Base-by-base conservation (phyloP, 2,113 vertebrate genomes). In the Beaufortia kweichowensis region DNA sequence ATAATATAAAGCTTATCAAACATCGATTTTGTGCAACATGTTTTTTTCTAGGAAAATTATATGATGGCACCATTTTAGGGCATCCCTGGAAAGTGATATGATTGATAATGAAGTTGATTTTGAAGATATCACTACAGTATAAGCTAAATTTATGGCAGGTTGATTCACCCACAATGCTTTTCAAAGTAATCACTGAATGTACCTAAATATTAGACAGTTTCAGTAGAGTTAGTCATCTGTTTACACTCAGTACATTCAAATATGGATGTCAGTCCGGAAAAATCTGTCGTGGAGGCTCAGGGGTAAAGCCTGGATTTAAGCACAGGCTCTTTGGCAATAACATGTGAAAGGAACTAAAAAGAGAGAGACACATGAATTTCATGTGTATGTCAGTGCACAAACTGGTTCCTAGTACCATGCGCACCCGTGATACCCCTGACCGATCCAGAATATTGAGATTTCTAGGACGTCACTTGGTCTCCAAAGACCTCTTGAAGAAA, bases 241-340 rank as follows among this genome's bases (percentile, higher is more conserved):
- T 60, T 59, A 53, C 21, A 41, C 28, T 1, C 7, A n/a, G 10
- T 21, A 68, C 19, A 53, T 28, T 53, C 19, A 21, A 53, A 21
- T 8, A 17, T 17, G n/a, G 19, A 19, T 4, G 17, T 29, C 9
- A 0, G 9, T 65, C 43, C 4, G 12, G 65, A n/a, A n/a, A n/a
- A n/a, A n/a, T n/a, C n/a, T n/a, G n/a, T n/a, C n/a, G n/a, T n/a
- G n/a, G n/a, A n/a, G n/a, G n/a, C n/a, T n/a, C n/a, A n/a, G n/a
- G n/a, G 65, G 23, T 24, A 46, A n/a, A 11, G 28, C 26, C 62
- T 70, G 60, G 50, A 61, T 77, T 67, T 59, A 73, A 33, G 26
- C 56, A 31, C 2, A 24, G 4, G 61, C 71, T 83, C 79, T 82
- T 82, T 82, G 80, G 80, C 75, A 76, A 70, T 24, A 56, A 46